A percentile compares a stretch with the other conserved stretches of the same genome.
Evolutionary conservation across 2,113 vertebrate species (phyloP).

Genomic region (Todiramphus chloris): DNA sequence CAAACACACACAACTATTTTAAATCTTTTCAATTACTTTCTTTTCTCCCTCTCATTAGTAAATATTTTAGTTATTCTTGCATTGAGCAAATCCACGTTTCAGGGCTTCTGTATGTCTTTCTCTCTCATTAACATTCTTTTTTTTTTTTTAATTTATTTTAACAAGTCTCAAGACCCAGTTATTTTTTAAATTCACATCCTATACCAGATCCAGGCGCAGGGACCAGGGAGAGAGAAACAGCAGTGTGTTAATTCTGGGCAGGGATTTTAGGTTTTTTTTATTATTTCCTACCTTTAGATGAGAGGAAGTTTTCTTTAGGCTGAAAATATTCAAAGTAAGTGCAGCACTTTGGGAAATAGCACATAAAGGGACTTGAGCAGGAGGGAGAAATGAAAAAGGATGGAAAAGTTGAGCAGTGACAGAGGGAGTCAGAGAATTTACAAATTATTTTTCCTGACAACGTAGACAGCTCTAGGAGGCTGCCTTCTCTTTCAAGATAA

Average conservation of each 20-base stretch:
- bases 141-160: neutral
- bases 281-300: neutral
- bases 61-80: conserved; percentile 61
- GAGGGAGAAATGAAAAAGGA: conserved; percentile 44
- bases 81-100: conserved; percentile 34
- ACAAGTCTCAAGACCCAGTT: conserved; percentile 4
- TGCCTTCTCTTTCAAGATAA: conserved; percentile 56
- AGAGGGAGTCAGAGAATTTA: conserved; percentile 66
- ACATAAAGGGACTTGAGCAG: conserved; percentile 18
- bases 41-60: conserved; percentile 67
- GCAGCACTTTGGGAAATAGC: conserved; percentile 34
- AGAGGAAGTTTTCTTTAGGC: conserved; percentile 16
- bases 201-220: neutral
- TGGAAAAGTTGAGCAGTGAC: conserved; percentile 29
- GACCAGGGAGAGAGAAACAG: neutral
- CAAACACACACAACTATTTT: conserved; percentile 41
- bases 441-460: conserved; percentile 62
- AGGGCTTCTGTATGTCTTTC: neutral
- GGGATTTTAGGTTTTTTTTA: neutral
- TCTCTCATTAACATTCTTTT: conserved; percentile 47
- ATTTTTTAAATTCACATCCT: neutral
- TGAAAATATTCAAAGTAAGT: conserved; percentile 34
- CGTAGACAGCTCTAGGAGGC: conserved; percentile 39
- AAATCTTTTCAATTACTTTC: conserved; percentile 73
- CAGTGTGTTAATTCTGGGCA: neutral